phyloP scores from a whole-genome alignment of 2,797 vertebrate species.

The Betta splendens region DNA sequence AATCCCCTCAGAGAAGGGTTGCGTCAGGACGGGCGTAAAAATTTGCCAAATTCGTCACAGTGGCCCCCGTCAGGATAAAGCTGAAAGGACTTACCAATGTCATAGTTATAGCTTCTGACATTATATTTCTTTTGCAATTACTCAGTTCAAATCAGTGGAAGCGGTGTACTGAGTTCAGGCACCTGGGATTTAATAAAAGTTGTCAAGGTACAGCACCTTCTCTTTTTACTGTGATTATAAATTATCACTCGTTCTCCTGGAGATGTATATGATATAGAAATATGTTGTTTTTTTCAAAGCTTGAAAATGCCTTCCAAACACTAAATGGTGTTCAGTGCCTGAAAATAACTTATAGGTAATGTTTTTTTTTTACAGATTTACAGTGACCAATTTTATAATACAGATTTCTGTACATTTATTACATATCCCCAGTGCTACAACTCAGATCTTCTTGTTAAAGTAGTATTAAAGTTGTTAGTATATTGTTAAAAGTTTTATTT shows the following conservation, averaged over 20 bases:
- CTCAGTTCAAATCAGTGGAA: constrained; percentile 60
- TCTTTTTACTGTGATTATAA: neutral
- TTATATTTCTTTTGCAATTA: constrained; percentile 21
- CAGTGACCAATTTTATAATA: too few species aligned
- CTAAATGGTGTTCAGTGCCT: constrained; percentile 62
- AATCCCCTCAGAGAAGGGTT: too few species aligned
- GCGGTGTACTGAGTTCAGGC: rapidly evolving
- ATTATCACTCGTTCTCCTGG: neutral
- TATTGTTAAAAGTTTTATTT: too few species aligned
- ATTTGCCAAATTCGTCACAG: too few species aligned
- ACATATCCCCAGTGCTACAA: too few species aligned
- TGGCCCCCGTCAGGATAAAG: too few species aligned
- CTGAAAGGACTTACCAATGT: too few species aligned
- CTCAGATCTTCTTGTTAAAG: too few species aligned
- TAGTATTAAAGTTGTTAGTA: too few species aligned
- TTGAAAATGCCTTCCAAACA: rapidly evolving
- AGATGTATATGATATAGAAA: neutral
- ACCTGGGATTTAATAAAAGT: rapidly evolving
- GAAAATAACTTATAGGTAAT: constrained; percentile 41
- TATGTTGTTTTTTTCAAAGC: constrained; percentile 53
- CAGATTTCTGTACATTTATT: too few species aligned
- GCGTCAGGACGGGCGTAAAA: too few species aligned
- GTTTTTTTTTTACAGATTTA: neutral
- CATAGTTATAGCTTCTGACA: too few species aligned
- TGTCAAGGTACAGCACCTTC: rapidly evolving